Evolutionary conservation across 2,797 vertebrate genomes (phyloP).

Genomic region (Netta rufina): DNA sequence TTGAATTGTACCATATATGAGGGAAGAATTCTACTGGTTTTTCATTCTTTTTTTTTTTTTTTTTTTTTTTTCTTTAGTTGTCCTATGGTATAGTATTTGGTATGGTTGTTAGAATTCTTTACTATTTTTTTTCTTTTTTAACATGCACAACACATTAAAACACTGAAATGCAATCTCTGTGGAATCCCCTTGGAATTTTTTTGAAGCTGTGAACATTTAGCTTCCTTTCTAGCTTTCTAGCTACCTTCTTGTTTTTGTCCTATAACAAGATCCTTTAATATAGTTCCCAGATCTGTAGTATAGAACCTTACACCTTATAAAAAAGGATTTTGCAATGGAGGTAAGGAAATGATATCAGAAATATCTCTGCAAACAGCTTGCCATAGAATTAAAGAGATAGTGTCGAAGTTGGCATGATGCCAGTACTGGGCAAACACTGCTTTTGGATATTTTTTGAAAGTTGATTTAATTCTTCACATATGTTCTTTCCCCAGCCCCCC

Average conservation of each 20-base stretch:
- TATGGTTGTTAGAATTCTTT: neutral
- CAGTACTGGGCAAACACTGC: neutral
- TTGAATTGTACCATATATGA: neutral
- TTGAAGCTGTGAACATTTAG: neutral
- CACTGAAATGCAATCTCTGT: constrained; percentile 12
- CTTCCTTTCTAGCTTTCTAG: neutral
- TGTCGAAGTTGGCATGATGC: neutral
- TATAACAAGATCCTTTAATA: constrained; percentile 17
- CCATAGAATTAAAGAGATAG: neutral
- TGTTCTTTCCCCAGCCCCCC: neutral
- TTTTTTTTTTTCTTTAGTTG: neutral
- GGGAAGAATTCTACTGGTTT: neutral
- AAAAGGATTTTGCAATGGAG: constrained; percentile 34
- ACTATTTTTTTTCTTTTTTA: neutral
- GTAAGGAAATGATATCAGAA: constrained; percentile 43
- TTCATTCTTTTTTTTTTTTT: neutral
- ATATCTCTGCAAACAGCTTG: neutral
- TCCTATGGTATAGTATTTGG: neutral
- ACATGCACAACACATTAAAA: neutral
- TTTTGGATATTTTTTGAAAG: constrained; percentile 12
- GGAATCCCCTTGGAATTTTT: neutral
- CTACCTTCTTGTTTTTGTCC: constrained; percentile 22
- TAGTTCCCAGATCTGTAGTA: neutral
- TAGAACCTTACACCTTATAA: constrained; percentile 44
- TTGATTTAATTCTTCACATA: constrained; percentile 23